Percentiles rank a stretch among this genome's conserved stretches.
Evolutionary conservation across 2,113 vertebrate genomes (phyloP).

Genomic region (Tachycineta bicolor): DNA sequence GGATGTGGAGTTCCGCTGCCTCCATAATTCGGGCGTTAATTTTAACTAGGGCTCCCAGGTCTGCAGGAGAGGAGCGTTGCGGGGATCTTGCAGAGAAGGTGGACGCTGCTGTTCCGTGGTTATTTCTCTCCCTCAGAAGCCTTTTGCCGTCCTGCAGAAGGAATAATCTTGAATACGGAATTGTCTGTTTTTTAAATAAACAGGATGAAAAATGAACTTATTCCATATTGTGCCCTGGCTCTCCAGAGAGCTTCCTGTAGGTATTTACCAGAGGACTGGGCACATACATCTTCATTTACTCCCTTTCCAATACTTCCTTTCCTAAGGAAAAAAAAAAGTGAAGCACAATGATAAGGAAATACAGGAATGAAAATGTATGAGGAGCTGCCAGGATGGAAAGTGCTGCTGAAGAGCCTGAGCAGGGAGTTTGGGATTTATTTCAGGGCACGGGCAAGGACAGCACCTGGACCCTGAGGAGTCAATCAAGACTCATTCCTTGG

Average conservation of each 20-base stretch:
- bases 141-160: not conserved
- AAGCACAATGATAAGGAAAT: not conserved
- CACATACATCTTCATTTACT: not conserved
- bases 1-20: not conserved
- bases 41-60: not conserved
- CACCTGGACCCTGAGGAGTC: not conserved
- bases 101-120: not conserved
- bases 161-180: not conserved
- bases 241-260: not conserved
- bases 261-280: not conserved
- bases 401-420: not conserved
- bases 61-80: not conserved
- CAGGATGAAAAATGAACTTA: not conserved
- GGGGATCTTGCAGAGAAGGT: not conserved
- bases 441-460: not conserved
- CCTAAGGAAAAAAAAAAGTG: not conserved
- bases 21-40: not conserved
- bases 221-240: not conserved
- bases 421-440: not conserved
- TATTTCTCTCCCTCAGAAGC: not conserved
- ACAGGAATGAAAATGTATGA: not conserved
- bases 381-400: not conserved
- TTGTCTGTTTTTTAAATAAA: not conserved
- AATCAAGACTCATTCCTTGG: not conserved
- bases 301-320: not conserved